A percentile compares a stretch with the other conserved stretches of the same genome.
phyloP scores from a whole-genome alignment of 2,888 invertebrate species.

The Pammene aurita region DNA sequence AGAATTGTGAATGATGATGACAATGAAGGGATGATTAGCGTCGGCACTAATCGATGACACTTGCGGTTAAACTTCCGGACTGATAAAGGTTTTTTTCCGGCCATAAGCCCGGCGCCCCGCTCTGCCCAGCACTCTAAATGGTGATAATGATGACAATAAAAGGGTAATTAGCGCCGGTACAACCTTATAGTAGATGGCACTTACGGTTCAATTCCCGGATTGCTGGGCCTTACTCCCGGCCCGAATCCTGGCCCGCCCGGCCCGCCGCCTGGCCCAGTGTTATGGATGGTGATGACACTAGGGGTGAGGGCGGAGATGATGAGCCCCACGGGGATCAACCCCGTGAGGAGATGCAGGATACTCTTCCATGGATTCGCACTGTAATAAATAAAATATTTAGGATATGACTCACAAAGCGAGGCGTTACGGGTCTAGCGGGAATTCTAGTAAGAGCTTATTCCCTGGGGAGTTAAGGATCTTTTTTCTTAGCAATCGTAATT shows the following conservation, averaged over 20 bases:
- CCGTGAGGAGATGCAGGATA: constrained; percentile 85
- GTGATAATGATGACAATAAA: constrained; percentile 64
- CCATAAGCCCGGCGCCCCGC: neutral
- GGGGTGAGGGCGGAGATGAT: constrained; percentile 88
- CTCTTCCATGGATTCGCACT: constrained; percentile 84
- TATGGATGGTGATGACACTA: constrained; percentile 84
- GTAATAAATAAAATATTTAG: constrained; percentile 46
- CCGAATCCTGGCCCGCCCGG: constrained; percentile 1
- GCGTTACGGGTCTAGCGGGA: no score
- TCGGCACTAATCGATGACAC: no score
- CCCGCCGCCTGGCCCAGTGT: constrained; percentile 45
- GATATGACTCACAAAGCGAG: no score
- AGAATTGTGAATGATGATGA: no score
- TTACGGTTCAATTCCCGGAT: no score
- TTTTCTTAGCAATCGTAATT: neutral
- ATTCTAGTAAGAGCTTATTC: no score
- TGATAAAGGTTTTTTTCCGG: neutral
- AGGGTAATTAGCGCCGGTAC: no score
- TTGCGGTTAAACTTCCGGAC: no score
- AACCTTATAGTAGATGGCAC: no score
- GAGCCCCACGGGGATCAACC: constrained; percentile 87
- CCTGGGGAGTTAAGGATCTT: no score
- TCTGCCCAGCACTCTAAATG: constrained; percentile 66
- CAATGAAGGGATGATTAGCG: no score
- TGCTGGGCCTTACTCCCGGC: neutral